phyloP scores from a whole-genome alignment of 2,888 invertebrate species.

The Zonitis immaculata region DNA sequence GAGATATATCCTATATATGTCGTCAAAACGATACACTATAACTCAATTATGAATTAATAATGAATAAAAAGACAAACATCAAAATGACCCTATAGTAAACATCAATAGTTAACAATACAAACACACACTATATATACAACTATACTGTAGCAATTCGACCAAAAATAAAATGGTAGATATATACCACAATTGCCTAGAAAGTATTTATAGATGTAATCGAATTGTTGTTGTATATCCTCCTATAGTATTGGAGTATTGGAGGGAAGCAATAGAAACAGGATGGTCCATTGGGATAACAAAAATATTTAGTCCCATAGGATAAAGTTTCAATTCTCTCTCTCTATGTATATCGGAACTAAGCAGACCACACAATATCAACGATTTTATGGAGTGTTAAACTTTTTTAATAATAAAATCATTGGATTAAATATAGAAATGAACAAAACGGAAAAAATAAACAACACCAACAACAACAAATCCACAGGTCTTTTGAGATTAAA shows the following conservation, averaged over 20 bases:
- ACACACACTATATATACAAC: too few species aligned
- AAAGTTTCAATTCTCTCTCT: constrained; percentile 40
- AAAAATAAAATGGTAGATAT: constrained; percentile 19
- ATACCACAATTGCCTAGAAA: constrained; percentile 20
- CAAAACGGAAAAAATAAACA: neutral
- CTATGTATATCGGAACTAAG: constrained; percentile 38
- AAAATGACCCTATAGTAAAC: constrained; percentile 8
- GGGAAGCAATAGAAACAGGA: constrained; percentile 41
- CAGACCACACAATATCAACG: constrained; percentile 38
- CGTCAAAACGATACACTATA: neutral
- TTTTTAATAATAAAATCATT: constrained; percentile 32
- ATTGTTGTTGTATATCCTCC: constrained; percentile 26
- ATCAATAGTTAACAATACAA: constrained; percentile 15
- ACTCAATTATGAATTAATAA: neutral
- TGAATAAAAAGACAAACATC: neutral
- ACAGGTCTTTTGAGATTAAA: neutral
- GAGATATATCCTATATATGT: neutral
- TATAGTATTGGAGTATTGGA: constrained; percentile 32
- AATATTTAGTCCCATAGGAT: constrained; percentile 40
- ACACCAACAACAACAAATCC: neutral
- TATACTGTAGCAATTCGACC: too few species aligned
- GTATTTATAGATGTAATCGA: constrained; percentile 38
- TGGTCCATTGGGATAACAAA: constrained; percentile 43
- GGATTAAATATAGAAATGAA: constrained; percentile 3
- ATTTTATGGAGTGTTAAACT: constrained; percentile 42